A percentile compares a stretch with the other conserved stretches of the same genome.
Conservation (phyloP, 2,888 invertebrate genomes). For the Ectemnius cavifrons region DNA sequence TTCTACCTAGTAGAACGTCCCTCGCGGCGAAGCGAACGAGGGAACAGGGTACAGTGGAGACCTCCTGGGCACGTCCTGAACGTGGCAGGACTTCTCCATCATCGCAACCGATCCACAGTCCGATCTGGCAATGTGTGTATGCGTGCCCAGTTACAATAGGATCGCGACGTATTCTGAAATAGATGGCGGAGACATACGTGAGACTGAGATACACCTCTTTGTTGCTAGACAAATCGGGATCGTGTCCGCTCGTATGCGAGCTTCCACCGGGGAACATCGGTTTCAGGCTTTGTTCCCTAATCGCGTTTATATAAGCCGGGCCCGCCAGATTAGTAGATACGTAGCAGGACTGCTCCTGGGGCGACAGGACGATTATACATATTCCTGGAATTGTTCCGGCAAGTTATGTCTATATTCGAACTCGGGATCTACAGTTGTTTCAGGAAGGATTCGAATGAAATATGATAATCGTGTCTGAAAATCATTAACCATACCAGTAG, state of each 20-base stretch:
- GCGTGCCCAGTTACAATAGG: constrained; percentile 42
- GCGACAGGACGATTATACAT: constrained; percentile 14
- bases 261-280: constrained; percentile 14
- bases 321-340: constrained; percentile 1
- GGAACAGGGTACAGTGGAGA: constrained; percentile 15
- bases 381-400: neutral
- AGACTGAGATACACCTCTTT: constrained; percentile 25
- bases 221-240: constrained; percentile 53
- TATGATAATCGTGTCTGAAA: no score
- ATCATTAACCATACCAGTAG: no score
- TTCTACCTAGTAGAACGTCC: constrained; percentile 11
- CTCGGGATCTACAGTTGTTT: neutral
- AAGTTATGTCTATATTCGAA: neutral
- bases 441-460: no score
- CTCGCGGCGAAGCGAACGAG: neutral
- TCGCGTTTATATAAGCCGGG: constrained; percentile 30
- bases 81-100: constrained; percentile 30
- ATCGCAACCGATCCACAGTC: constrained; percentile 22
- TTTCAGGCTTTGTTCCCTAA: constrained; percentile 27
- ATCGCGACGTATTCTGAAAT: constrained; percentile 37
- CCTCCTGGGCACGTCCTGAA: constrained; percentile 34
- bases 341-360: constrained; percentile 12
- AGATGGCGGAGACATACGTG: constrained; percentile 22
- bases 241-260: constrained; percentile 16
- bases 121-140: constrained; percentile 26